A percentile compares a stretch with the other conserved stretches of the same genome.
phyloP scores from a whole-genome alignment of 2,797 vertebrate genomes.

The Trachurus trachurus region DNA sequence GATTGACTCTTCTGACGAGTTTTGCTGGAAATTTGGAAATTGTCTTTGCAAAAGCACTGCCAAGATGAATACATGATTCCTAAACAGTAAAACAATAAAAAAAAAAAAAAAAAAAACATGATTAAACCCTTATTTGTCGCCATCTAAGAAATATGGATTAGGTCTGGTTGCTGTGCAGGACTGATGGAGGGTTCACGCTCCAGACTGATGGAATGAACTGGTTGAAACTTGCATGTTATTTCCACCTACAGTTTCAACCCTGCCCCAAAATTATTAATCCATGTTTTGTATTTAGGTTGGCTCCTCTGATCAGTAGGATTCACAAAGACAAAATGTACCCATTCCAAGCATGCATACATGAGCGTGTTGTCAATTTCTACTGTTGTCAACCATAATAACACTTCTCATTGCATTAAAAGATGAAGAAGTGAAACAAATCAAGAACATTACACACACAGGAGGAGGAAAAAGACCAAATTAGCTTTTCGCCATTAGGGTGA shows the following conservation, averaged over 20 bases:
- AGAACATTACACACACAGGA: slow-evolving; percentile 37
- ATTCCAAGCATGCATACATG: slow-evolving; percentile 79
- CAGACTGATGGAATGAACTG: slow-evolving; percentile 9
- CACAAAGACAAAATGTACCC: slow-evolving; percentile 39
- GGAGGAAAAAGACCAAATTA: slow-evolving; percentile 56
- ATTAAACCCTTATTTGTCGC: slow-evolving; percentile 14
- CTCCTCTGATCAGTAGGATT: slow-evolving; percentile 46
- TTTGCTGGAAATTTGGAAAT: slow-evolving; percentile 34
- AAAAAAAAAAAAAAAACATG: neutral
- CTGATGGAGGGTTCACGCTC: slow-evolving; percentile 24
- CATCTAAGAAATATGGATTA: slow-evolving; percentile 1
- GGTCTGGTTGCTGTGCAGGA: slow-evolving; percentile 19
- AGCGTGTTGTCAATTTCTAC: slow-evolving; percentile 56
- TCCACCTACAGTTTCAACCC: slow-evolving; percentile 35
- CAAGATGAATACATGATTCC: slow-evolving; percentile 26
- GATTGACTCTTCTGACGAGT: slow-evolving; percentile 29
- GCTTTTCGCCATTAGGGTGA: slow-evolving; percentile 38
- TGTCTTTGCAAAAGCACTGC: slow-evolving; percentile 58
- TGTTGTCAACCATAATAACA: slow-evolving; percentile 55
- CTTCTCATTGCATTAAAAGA: slow-evolving; percentile 57
- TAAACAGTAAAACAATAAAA: slow-evolving; percentile 3
- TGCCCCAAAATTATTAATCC: slow-evolving; percentile 29
- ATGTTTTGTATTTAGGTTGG: slow-evolving; percentile 39
- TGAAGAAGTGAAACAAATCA: slow-evolving; percentile 43
- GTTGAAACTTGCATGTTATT: slow-evolving; percentile 51